Conservation (phyloP, 2,888 invertebrate species). For the Beris morrisii region DNA sequence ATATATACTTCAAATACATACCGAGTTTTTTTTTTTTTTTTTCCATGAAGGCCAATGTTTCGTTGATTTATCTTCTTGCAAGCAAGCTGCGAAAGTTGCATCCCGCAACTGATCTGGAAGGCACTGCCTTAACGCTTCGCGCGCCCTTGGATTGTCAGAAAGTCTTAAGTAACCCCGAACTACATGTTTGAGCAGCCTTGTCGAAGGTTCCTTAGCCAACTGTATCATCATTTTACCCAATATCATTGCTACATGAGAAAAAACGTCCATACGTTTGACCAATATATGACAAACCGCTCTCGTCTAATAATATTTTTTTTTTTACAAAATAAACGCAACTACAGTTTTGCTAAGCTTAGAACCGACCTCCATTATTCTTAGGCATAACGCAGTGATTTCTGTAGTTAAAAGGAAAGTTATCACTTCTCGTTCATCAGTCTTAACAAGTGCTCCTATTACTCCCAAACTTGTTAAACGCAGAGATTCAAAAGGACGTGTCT, state of each 20-base stretch:
- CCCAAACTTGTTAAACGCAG: conserved; percentile 96
- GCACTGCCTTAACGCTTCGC: conserved; percentile 95
- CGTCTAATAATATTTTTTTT: conserved; percentile 97
- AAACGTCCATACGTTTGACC: conserved; percentile 99
- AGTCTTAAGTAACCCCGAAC: conserved; percentile 95
- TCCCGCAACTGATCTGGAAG: conserved; percentile 96
- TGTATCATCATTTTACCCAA: conserved; percentile 98
- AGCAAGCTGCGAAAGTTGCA: conserved; percentile 89
- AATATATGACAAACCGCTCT: conserved; percentile 96
- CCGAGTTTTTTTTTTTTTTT: not conserved
- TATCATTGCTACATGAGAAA: conserved; percentile 99
- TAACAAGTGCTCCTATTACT: conserved; percentile 98
- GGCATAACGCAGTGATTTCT: conserved; percentile 97
- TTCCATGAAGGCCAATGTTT: conserved; percentile 98
- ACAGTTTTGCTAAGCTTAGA: conserved; percentile 99
- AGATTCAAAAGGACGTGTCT: conserved; percentile 98
- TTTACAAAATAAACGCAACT: conserved; percentile 98
- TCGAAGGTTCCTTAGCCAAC: conserved; percentile 95
- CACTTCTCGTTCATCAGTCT: conserved; percentile 99
- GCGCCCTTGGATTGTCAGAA: conserved; percentile 95
- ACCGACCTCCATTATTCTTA: conserved; percentile 99
- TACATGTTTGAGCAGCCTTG: conserved; percentile 95
- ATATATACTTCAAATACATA: not conserved
- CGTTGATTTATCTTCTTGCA: conserved; percentile 96
- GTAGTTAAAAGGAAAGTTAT: conserved; percentile 98